Conservation (phyloP, 2,888 invertebrate genomes). For the Eugnorisma glareosa region DNA sequence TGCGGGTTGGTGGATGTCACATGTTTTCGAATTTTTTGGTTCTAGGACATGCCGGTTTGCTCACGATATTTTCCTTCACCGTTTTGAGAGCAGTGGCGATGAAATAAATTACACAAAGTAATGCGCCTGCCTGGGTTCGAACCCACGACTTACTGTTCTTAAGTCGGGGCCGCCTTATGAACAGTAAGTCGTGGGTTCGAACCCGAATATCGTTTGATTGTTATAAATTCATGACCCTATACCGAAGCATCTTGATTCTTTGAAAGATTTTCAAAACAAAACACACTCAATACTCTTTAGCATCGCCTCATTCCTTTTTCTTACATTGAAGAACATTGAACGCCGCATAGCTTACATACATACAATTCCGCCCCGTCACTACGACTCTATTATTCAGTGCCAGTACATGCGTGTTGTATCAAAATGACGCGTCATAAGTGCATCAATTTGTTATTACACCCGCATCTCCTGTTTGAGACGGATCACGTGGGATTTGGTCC, state of each 20-base stretch:
- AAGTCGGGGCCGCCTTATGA: too few relatives aligned
- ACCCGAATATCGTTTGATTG: too few relatives aligned
- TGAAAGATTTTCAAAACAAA: slow-evolving; percentile 13
- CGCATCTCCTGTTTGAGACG: slow-evolving; percentile 77
- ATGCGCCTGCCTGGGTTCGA: too few relatives aligned
- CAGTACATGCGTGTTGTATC: slow-evolving; percentile 76
- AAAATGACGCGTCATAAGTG: slow-evolving; percentile 75
- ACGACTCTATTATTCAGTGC: slow-evolving; percentile 85
- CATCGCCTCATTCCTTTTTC: slow-evolving; percentile 21
- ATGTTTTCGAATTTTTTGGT: too few relatives aligned
- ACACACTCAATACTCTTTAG: slow-evolving; percentile 1
- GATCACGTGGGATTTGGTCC: slow-evolving; percentile 57
- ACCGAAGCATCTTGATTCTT: background rate
- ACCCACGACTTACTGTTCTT: too few relatives aligned
- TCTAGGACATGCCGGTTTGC: too few relatives aligned
- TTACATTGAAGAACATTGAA: slow-evolving; percentile 35
- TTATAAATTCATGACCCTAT: background rate
- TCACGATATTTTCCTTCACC: too few relatives aligned
- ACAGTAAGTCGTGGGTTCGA: too few relatives aligned
- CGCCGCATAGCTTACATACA: slow-evolving; percentile 56
- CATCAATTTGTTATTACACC: slow-evolving; percentile 86
- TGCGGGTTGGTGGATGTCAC: too few relatives aligned
- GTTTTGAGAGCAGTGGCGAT: too few relatives aligned
- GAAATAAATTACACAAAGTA: too few relatives aligned
- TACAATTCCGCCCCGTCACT: slow-evolving; percentile 78